A percentile compares a stretch with the other conserved stretches of the same genome.
Evolutionary conservation across 2,113 vertebrate species (phyloP).

Genomic region (Oophaga pumilio): DNA sequence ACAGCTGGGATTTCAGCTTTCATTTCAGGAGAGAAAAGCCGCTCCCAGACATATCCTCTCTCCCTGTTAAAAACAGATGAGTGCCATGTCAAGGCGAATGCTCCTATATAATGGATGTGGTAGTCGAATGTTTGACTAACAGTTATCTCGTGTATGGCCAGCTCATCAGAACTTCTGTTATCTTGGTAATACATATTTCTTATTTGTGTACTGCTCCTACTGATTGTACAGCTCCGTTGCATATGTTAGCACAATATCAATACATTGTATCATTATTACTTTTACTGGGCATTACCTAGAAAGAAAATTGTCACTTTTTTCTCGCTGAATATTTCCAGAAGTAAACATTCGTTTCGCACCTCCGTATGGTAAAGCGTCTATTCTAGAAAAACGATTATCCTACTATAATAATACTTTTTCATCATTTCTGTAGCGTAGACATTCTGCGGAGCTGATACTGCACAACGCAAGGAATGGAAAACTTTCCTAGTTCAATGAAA

Average conservation of each 20-base stretch:
- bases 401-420: background rate
- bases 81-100: too few species aligned
- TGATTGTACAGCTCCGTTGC: background rate
- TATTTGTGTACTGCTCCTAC: background rate
- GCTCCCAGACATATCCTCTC: too few species aligned
- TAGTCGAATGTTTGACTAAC: too few species aligned
- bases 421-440: background rate
- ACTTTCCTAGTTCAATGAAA: background rate
- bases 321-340: background rate
- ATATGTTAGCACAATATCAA: background rate
- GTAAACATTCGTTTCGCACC: background rate
- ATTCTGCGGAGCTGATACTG: background rate
- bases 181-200: background rate
- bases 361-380: background rate
- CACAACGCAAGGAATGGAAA: background rate
- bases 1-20: too few species aligned
- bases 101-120: too few species aligned
- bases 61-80: too few species aligned
- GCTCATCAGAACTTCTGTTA: background rate
- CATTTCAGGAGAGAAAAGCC: too few species aligned
- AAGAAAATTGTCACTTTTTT: background rate
- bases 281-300: background rate
- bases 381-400: background rate
- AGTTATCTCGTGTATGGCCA: background rate
- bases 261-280: background rate